phyloP scores from a whole-genome alignment of 2,113 vertebrate genomes.

The Oreochromis aureus region DNA sequence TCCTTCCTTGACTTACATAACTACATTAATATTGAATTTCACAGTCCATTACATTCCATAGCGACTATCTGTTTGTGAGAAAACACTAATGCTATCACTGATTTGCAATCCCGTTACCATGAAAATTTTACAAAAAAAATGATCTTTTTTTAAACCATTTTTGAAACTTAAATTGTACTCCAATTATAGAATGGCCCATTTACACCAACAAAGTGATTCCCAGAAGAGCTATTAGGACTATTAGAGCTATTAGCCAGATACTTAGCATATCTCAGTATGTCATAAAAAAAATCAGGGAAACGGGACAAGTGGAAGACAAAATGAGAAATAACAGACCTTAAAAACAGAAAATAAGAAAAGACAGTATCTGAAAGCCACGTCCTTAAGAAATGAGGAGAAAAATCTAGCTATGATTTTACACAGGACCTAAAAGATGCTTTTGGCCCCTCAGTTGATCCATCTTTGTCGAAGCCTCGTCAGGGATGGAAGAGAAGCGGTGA shows the following conservation, averaged over 20 bases:
- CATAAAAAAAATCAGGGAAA: neutral
- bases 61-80: neutral
- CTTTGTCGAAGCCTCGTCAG: neutral
- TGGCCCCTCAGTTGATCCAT: neutral
- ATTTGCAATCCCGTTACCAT: accelerated
- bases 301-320: neutral
- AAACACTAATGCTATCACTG: neutral
- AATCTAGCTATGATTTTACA: neutral
- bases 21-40: neutral
- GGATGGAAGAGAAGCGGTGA: neutral
- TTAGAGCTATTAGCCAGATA: neutral
- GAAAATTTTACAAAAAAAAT: neutral
- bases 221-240: neutral
- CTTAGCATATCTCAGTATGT: neutral
- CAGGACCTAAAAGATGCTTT: neutral
- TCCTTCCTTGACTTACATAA: neutral
- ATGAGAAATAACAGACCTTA: neutral
- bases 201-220: neutral
- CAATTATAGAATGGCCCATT: neutral
- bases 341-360: neutral
- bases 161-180: neutral
- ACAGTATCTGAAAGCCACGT: neutral
- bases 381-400: neutral
- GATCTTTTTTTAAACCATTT: neutral
- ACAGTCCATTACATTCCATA: neutral